Conservation (phyloP, 2,113 vertebrate species). For the Miniopterus natalensis region DNA sequence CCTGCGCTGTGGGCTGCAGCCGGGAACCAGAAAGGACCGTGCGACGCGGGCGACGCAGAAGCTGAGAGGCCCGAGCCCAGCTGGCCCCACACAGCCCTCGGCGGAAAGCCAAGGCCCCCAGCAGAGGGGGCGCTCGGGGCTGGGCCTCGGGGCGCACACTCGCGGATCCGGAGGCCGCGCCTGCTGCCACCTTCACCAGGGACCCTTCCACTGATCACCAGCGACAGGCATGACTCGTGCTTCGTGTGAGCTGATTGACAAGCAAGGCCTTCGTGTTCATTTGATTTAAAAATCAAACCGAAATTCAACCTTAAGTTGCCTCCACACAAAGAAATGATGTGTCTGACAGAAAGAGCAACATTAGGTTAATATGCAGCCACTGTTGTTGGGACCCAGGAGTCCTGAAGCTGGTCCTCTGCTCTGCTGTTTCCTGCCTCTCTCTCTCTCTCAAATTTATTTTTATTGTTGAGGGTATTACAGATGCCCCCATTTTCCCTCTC, state of each 20-base stretch:
- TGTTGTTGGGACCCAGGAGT: neutral
- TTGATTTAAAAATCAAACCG: neutral
- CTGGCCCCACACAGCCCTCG: no score
- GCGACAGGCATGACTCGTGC: neutral
- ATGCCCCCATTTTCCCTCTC: no score
- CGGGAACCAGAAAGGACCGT: neutral
- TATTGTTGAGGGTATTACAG: no score
- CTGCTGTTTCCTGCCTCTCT: neutral
- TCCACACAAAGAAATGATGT: neutral
- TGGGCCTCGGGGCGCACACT: neutral
- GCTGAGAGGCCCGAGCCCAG: neutral
- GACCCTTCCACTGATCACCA: neutral
- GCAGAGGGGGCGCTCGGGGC: neutral
- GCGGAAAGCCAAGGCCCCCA: neutral
- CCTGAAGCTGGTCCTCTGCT: neutral
- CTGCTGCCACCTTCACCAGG: neutral
- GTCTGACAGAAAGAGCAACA: neutral
- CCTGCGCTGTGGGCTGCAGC: neutral
- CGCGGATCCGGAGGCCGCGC: accelerated
- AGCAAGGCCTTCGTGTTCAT: neutral
- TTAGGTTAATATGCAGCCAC: no score
- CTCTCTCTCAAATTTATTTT: no score
- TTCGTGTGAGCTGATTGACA: neutral
- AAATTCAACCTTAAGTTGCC: neutral
- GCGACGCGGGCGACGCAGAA: neutral